phyloP scores from a whole-genome alignment of 2,888 invertebrate genomes.

The Drosophila nr. medialis region DNA sequence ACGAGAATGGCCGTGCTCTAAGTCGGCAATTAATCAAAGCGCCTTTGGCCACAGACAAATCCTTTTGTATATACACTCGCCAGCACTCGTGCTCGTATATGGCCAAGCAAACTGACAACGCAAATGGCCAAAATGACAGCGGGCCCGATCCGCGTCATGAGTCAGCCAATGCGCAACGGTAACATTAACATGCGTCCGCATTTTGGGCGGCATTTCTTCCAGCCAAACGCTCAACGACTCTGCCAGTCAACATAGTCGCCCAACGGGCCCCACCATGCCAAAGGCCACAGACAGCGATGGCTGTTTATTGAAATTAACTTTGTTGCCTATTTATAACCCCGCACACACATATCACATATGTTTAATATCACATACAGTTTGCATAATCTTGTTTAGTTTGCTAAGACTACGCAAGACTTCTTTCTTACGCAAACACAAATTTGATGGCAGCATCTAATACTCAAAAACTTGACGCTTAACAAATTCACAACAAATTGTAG shows the following conservation, averaged over 20 bases:
- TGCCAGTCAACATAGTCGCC: constrained; percentile 36
- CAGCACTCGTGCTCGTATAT: constrained; percentile 58
- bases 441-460: background rate
- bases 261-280: constrained; percentile 54
- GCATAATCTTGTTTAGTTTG: constrained; percentile 21
- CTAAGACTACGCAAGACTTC: background rate
- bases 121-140: constrained; percentile 81
- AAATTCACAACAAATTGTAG: background rate
- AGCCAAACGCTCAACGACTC: constrained; percentile 22
- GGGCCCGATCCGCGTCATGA: constrained; percentile 67
- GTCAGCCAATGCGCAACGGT: constrained; percentile 79
- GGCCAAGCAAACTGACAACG: constrained; percentile 76
- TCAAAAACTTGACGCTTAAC: constrained; percentile 3
- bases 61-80: constrained; percentile 59
- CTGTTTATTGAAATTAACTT: constrained; percentile 76
- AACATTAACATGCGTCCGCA: constrained; percentile 71
- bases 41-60: constrained; percentile 76
- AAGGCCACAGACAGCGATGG: constrained; percentile 61
- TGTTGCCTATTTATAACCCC: constrained; percentile 35
- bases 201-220: constrained; percentile 68
- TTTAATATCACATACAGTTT: constrained; percentile 7
- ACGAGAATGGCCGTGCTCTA: constrained; percentile 65
- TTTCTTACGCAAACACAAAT: constrained; percentile 1
- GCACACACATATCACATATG: constrained; percentile 20
- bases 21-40: constrained; percentile 81